A percentile compares a stretch with the other conserved stretches of the same genome.
phyloP scores from a whole-genome alignment of 2,113 vertebrate species.

The Poeciliopsis turrubarensis region DNA sequence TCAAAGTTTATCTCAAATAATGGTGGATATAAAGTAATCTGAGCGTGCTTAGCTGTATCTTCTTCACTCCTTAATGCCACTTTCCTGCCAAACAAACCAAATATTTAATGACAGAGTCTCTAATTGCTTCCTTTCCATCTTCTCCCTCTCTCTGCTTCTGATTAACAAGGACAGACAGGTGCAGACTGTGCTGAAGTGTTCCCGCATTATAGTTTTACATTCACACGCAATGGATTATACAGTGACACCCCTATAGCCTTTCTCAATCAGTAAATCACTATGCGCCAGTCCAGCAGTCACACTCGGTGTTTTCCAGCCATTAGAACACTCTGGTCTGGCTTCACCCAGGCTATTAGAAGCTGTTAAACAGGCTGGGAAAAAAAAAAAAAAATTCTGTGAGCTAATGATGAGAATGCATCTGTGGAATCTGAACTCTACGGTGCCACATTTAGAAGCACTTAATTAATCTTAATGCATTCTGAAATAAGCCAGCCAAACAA shows the following conservation, averaged over 20 bases:
- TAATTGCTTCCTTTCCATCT: constrained; percentile 70
- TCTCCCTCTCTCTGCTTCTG: constrained; percentile 46
- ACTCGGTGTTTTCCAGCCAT: constrained; percentile 55
- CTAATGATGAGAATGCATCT: constrained; percentile 74
- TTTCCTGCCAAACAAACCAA: constrained; percentile 66
- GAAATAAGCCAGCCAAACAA: constrained; percentile 75
- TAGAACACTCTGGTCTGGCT: constrained; percentile 58
- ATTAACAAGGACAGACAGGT: constrained; percentile 63
- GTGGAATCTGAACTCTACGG: constrained; percentile 64
- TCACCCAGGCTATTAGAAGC: constrained; percentile 70
- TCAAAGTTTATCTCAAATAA: constrained; percentile 67
- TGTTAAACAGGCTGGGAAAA: constrained; percentile 52
- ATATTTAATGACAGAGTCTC: constrained; percentile 73
- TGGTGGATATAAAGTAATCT: constrained; percentile 58
- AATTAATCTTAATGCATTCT: constrained; percentile 82
- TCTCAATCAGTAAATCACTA: constrained; percentile 50
- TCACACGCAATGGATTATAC: constrained; percentile 32
- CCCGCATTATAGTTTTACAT: constrained; percentile 43
- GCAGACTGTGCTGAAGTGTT: constrained; percentile 23
- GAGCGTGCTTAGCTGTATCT: constrained; percentile 45
- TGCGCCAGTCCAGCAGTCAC: constrained; percentile 17
- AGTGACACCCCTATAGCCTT: constrained; percentile 30
- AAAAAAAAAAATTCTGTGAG: constrained; percentile 41
- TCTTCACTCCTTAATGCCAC: constrained; percentile 50
- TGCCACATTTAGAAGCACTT: constrained; percentile 73